phyloP scores from a whole-genome alignment of 2,113 vertebrate genomes.

The Albula glossodonta region DNA sequence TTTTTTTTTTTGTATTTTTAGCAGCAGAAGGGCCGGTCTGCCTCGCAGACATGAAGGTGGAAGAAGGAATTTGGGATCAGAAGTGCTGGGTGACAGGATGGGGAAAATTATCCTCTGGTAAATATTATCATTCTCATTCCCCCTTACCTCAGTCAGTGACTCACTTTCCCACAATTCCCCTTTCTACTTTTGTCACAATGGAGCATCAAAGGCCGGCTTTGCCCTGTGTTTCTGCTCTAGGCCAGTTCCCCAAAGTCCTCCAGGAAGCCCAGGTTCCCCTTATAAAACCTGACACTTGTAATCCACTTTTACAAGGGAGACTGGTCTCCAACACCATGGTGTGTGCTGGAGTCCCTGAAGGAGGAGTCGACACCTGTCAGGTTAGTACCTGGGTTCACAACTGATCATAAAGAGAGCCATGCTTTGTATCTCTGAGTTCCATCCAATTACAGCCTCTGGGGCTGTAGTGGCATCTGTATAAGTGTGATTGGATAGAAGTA shows the following conservation, averaged over 20 bases:
- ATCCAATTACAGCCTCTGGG: too few relatives aligned
- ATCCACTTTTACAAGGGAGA: neutral
- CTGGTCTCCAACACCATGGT: slow-evolving; percentile 4
- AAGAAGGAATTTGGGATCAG: slow-evolving; percentile 4
- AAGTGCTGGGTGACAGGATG: slow-evolving; percentile 11
- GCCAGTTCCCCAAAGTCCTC: neutral
- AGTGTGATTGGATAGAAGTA: too few relatives aligned
- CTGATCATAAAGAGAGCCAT: neutral
- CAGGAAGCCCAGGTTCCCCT: slow-evolving; percentile 26
- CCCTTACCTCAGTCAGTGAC: neutral
- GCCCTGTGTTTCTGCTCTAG: neutral
- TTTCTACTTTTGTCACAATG: neutral
- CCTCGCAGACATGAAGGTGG: slow-evolving; percentile 2
- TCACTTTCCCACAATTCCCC: neutral
- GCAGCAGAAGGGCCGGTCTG: neutral
- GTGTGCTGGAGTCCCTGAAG: slow-evolving; percentile 26
- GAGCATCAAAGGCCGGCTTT: neutral
- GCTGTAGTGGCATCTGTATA: too few relatives aligned
- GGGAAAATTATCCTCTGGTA: neutral
- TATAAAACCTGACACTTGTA: slow-evolving; percentile 12
- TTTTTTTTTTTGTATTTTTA: neutral
- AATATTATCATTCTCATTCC: too few relatives aligned
- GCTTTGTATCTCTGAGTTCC: too few relatives aligned
- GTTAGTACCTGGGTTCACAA: neutral
- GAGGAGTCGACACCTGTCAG: slow-evolving; percentile 18